Base-by-base conservation (phyloP, 1,140 invertebrate genomes). In the Streblospio benedicti region DNA sequence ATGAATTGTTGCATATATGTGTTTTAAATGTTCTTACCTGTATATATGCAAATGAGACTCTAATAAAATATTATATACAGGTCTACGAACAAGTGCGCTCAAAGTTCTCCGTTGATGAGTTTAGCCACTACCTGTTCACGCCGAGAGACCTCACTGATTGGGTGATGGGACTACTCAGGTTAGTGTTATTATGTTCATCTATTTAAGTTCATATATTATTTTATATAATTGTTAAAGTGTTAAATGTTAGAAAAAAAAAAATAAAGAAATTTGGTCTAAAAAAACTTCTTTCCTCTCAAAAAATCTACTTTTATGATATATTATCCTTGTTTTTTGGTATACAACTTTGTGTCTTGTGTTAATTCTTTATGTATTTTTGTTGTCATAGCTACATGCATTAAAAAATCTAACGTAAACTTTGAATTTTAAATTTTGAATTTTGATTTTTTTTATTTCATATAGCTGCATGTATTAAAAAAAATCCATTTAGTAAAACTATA, bases 61-160 rank as follows among this genome's bases (percentile, higher is more conserved):
- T n/a, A n/a, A n/a, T n/a, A n/a, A 56, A 51, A n/a, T n/a, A n/a
- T n/a, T n/a, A n/a, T n/a, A n/a, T n/a, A n/a, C n/a, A n/a, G n/a
- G 45, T 57, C 47, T 57, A 52, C 52, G 38, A 62, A 4, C 23
- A 65, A 31, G 14, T 66, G n/a, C 78, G 75, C 52, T 74, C 81
- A 57, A 81, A 76, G 18, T 88, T 88, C 71, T 75, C 78, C 32
- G 75, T 80, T 1, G 80, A 83, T 61, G 77, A 82, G 59, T 79
- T 83, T 57, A 81, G 80, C 57, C 85, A 87, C 69, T 87, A 87
- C 68, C 65, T 80, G 23, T 87, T 87, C 68, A 87, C 86, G 12
- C 78, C 84, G 0, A 76, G 83, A 52, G 87, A 91, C 72, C 71
- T 92, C 27, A 87, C 83, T 16, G 74, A 78, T 35, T 91, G 86